Conservation (phyloP, 1,140 invertebrate genomes). For the Brachionus manjavacas region DNA sequence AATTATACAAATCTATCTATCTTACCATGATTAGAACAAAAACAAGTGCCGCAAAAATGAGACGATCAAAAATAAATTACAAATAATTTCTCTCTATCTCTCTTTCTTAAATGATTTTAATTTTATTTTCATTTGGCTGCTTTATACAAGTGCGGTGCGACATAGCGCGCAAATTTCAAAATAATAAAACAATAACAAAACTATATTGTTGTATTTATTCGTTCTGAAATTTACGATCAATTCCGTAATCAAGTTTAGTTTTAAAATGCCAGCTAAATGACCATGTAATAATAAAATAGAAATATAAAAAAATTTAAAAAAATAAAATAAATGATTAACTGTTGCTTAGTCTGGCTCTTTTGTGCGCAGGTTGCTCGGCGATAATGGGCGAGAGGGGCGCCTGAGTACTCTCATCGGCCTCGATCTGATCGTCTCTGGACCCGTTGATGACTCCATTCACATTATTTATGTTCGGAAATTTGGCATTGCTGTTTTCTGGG, state of each 20-base stretch:
- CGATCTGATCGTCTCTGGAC: not conserved
- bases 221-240: not conserved
- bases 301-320: not conserved
- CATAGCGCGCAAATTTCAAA: not conserved
- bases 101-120: not conserved
- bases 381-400: not conserved
- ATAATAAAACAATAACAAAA: conserved; percentile 2
- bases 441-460: not conserved
- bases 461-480: not conserved
- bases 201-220: not conserved
- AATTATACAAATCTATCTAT: conserved; percentile 23
- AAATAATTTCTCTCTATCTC: not conserved
- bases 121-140: conserved; percentile 16
- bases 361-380: not conserved
- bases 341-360: conserved; percentile 15
- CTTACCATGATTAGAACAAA: not conserved
- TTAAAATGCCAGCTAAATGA: not conserved
- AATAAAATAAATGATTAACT: conserved; percentile 19
- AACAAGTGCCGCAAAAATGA: conserved; percentile 45
- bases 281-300: not conserved
- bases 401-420: not conserved
- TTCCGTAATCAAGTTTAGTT: not conserved
- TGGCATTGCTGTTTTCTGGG: not conserved
- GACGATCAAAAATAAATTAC: not conserved
- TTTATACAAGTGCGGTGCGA: conserved; percentile 64